Percentiles rank a stretch among this genome's conserved stretches.
phyloP scores from a whole-genome alignment of 2,113 vertebrate species.

The Sus scrofa region DNA sequence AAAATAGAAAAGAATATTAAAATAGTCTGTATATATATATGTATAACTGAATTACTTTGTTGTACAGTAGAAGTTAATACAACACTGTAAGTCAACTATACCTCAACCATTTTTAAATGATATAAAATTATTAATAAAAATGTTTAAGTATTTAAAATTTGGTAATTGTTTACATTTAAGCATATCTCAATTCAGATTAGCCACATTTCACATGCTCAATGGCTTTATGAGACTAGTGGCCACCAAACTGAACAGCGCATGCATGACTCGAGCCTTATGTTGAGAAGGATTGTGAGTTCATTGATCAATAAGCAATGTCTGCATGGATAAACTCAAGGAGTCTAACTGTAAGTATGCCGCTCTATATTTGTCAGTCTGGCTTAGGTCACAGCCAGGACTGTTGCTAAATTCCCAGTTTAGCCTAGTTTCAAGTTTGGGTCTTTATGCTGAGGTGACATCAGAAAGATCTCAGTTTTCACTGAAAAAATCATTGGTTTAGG shows the following conservation, averaged over 20 bases:
- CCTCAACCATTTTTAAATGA: neutral
- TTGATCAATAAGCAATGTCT: neutral
- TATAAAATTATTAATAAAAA: neutral
- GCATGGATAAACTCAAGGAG: neutral
- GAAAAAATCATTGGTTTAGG: neutral
- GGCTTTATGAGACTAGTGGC: neutral
- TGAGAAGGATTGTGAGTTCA: neutral
- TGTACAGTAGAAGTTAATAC: too few relatives aligned
- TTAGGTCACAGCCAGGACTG: neutral
- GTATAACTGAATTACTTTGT: too few relatives aligned
- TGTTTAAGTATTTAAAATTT: slow-evolving; percentile 22
- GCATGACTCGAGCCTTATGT: neutral
- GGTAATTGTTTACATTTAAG: neutral
- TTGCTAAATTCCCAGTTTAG: neutral
- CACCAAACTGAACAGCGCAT: neutral
- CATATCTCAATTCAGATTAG: neutral
- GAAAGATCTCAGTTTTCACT: slow-evolving; percentile 30
- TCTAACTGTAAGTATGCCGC: rapidly evolving
- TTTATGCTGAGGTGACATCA: neutral
- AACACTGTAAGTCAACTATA: too few relatives aligned
- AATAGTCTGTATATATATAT: neutral
- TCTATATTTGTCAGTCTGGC: neutral
- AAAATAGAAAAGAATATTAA: neutral
- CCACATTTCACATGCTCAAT: neutral
- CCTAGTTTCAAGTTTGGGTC: slow-evolving; percentile 21